Base-by-base conservation (phyloP, 1,140 invertebrate species). In the Pachyrhynchus sulphureomaculatus region DNA sequence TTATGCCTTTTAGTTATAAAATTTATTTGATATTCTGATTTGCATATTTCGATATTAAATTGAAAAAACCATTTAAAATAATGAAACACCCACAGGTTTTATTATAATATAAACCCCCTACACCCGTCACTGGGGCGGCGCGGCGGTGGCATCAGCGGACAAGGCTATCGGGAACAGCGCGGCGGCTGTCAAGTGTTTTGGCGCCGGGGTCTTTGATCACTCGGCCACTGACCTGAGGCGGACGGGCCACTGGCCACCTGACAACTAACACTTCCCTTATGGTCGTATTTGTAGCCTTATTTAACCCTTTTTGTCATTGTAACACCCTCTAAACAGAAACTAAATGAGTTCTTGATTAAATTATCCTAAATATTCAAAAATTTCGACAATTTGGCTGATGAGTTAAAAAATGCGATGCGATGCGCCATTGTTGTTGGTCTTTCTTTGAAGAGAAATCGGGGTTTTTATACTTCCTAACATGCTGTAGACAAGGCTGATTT, bases 121-220 rank as follows among this genome's bases (percentile, higher is more conserved):
- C 12, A 29, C 26, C 8, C 26, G 26, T 6, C 26, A 29, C 26
- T 29, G 26, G 26, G n/a, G 44, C 32, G 5, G 13, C 36, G 24
- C 13, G 29, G 44, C 44, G 21, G 44, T 17, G 29, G 44, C 24
- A 23, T 17, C 41, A 23, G 54, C 42, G 39, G 39, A 29, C 36
- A 44, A 20, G 39, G 23, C 39, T 32, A 24, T 42, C 36, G 52
- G 52, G 52, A 41, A 53, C 39, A 21, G 48, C 48, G 48, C 48
- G 52, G 61, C 62, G 48, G 67, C 69, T 64, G 70, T 72, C 68
- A 72, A 70, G 68, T 66, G 68, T 72, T 72, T 72, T 72, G 68
- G 70, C 70, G 70, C 70, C 70, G 70, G 70, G 59, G 65, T 68
- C 69, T 72, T 72, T 72, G 70, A 72, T 70, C 70, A 72, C 37